phyloP scores from a whole-genome alignment of 1,140 invertebrate genomes.

The Nymphalis io region DNA sequence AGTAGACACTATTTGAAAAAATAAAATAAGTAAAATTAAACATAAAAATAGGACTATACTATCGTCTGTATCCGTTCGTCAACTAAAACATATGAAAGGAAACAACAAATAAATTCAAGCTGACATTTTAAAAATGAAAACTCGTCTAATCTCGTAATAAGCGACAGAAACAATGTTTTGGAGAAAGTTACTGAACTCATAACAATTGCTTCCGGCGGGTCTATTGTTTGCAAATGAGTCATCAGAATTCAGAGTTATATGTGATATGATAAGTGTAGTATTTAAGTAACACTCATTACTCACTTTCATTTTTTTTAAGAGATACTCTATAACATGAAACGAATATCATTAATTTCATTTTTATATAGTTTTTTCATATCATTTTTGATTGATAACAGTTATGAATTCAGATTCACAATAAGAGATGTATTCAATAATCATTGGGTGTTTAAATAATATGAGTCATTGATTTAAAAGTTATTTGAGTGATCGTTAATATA shows the following conservation, averaged over 20 bases:
- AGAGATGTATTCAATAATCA: background rate
- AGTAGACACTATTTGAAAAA: too few relatives aligned
- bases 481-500: background rate
- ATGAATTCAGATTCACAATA: background rate
- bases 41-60: too few relatives aligned
- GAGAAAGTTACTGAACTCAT: slow-evolving; percentile 56
- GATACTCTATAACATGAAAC: background rate
- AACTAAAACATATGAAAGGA: too few relatives aligned
- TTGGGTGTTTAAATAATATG: background rate
- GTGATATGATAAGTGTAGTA: slow-evolving; percentile 35
- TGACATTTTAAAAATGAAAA: slow-evolving; percentile 33
- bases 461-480: slow-evolving; percentile 7
- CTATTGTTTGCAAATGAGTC: slow-evolving; percentile 71
- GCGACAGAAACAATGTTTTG: slow-evolving; percentile 41
- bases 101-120: too few relatives aligned
- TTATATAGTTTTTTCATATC: background rate
- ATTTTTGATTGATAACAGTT: background rate
- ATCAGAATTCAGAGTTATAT: slow-evolving; percentile 39
- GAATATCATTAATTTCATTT: background rate
- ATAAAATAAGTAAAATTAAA: too few relatives aligned
- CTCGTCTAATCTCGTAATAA: slow-evolving; percentile 17
- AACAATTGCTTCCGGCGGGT: slow-evolving; percentile 56
- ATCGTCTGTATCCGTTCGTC: too few relatives aligned
- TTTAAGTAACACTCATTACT: slow-evolving; percentile 16
- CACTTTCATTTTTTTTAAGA: background rate